Conservation (phyloP, 2,797 vertebrate species). For the Bufotes viridis region DNA sequence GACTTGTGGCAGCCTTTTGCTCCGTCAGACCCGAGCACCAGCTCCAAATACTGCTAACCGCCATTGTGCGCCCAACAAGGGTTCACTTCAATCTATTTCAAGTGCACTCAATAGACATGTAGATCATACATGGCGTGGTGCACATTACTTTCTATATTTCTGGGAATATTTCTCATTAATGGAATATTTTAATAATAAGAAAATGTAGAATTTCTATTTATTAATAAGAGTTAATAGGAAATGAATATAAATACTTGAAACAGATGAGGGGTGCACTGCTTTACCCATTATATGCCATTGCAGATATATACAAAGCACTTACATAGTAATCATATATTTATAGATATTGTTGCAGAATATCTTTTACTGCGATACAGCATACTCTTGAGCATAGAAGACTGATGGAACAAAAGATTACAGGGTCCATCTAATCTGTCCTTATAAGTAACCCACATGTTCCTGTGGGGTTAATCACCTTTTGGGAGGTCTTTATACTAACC, state of each 20-base stretch:
- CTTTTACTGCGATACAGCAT: too few species aligned
- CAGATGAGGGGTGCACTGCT: too few species aligned
- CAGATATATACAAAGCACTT: too few species aligned
- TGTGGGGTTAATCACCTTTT: too few species aligned
- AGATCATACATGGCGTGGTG: not conserved
- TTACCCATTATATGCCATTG: too few species aligned
- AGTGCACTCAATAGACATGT: not conserved
- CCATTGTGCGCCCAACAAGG: not conserved
- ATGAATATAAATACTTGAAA: not conserved
- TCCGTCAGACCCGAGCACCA: not conserved
- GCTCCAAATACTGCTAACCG: conserved; percentile 23
- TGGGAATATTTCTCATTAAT: not conserved
- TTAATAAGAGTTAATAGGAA: not conserved
- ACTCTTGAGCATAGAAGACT: too few species aligned
- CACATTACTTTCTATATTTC: not conserved
- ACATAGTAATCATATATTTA: too few species aligned
- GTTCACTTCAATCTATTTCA: not conserved
- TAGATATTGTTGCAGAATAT: too few species aligned
- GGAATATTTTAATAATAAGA: not conserved
- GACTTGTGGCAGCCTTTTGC: conserved; percentile 58
- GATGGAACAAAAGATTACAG: too few species aligned
- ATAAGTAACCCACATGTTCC: too few species aligned
- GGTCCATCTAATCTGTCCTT: too few species aligned
- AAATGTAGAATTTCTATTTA: not conserved
- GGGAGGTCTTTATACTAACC: too few species aligned